Conservation (phyloP, 2,797 vertebrate genomes). For the Rhyacichthys aspro region DNA sequence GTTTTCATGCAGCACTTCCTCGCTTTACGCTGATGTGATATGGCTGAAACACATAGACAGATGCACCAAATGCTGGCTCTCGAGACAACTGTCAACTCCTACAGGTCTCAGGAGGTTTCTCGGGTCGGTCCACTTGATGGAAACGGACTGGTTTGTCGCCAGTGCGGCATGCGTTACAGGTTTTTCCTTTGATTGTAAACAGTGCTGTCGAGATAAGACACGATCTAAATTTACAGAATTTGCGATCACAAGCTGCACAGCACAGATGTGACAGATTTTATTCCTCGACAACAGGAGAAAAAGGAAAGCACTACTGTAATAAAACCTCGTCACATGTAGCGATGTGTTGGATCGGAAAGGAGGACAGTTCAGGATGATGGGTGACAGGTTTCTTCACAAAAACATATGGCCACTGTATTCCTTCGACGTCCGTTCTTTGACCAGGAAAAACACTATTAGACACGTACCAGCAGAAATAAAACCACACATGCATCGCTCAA, state of each 20-base stretch:
- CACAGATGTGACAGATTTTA: conserved; percentile 4
- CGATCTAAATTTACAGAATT: conserved; percentile 2
- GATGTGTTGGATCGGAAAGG: conserved; percentile 31
- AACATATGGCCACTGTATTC: background rate
- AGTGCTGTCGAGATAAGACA: background rate
- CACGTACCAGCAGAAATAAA: conserved; percentile 6
- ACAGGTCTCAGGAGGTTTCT: conserved; percentile 27
- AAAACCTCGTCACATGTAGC: conserved; percentile 38
- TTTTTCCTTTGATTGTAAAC: conserved; percentile 25
- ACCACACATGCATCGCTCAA: background rate
- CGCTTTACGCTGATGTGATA: conserved; percentile 10
- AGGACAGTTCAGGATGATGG: conserved; percentile 1
- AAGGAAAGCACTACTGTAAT: background rate
- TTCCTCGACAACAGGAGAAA: conserved; percentile 3
- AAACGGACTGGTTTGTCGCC: conserved; percentile 26
- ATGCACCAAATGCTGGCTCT: conserved; percentile 25
- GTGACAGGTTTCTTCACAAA: conserved; percentile 9
- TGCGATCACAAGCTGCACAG: conserved; percentile 16
- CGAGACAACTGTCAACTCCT: conserved; percentile 43
- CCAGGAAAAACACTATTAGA: conserved; percentile 7
- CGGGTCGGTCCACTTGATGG: conserved; percentile 26
- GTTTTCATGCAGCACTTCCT: conserved; percentile 3
- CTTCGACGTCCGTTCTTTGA: conserved; percentile 2
- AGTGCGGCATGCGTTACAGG: conserved; percentile 24
- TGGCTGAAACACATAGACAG: conserved; percentile 7